Percentiles rank a stretch among this genome's conserved stretches.
These are phyloP conservation scores for Phaethon lepturus DNA, from an alignment of 2,113 vertebrate species.

Conservation along the genomic window DNA sequence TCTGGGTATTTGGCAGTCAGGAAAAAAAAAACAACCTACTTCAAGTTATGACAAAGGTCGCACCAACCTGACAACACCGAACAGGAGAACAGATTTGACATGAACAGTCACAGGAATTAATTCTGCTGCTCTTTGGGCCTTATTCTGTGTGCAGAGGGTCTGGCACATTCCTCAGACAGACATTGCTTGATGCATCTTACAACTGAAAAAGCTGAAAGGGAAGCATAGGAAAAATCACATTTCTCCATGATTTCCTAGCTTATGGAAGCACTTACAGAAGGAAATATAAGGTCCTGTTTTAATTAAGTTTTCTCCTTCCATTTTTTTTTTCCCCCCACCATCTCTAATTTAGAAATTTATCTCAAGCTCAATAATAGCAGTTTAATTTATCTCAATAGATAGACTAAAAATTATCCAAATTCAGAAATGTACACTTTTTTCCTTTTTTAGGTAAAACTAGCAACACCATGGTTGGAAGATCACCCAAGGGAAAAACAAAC, in stretches of 20 bases:
- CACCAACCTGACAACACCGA: background rate
- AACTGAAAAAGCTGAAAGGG: background rate
- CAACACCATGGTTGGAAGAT: background rate
- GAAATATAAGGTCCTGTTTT: background rate
- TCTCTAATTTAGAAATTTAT: background rate
- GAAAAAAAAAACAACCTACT: background rate
- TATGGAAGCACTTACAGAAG: background rate
- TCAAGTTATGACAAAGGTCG: constrained; percentile 35
- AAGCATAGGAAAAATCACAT: background rate
- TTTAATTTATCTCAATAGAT: background rate
- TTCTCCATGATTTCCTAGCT: background rate
- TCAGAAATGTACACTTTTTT: background rate
- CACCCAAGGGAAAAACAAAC: background rate
- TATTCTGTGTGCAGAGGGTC: background rate
- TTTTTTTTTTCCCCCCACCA: rapidly evolving
- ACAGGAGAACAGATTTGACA: background rate
- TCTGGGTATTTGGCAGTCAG: background rate
- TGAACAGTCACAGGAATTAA: background rate
- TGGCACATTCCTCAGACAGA: background rate
- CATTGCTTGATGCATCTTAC: background rate
- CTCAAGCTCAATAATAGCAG: background rate
- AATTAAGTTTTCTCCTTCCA: background rate
- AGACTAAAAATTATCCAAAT: background rate
- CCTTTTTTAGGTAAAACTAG: background rate
- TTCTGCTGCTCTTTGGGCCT: background rate